Evolutionary conservation across 1,140 invertebrate genomes (phyloP), one percentile per base, ranked within the genome.

Genomic region (Drosophila pandora): DNA sequence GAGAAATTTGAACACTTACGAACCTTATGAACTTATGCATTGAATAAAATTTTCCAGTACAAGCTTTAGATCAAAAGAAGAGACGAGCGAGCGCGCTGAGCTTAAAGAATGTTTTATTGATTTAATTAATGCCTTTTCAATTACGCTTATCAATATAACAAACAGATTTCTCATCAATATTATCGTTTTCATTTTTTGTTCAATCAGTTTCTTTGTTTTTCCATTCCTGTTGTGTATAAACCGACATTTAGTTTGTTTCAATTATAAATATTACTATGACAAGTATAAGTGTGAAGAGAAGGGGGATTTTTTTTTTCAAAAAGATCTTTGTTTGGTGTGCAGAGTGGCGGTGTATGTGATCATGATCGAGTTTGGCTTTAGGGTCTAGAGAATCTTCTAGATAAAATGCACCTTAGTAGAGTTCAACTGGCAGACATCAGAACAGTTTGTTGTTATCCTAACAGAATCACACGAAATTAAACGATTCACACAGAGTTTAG

Each of bases 121-220:
- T 90, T 88, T 87, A 74, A 77, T 88, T 83, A 90, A 88, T 90
- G 85, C 80, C 75, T 68, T 84, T 87, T 83, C 55, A 83, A 71
- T 84, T 88, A 89, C 60, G 72, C 83, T 89, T 89, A 89, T 84
- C 68, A 83, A 77, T 89, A 83, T 89, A 88, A 89, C 84, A 88
- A 89, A 89, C 83, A 89, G 83, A 84, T 88, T 77, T 89, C 49
- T 89, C 83, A 79, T 72, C 76, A 85, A 85, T 83, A 85, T 79
- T 72, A 47, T 62, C 55, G 39, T 73, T 63, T 39, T 70, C 53
- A 55, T 54, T 60, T 34, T 41, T 71, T 70, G 47, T 67, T 63
- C 61, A 48, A 43, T 64, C 60, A 53, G 62, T 65, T 65, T 65
- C 32, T 6, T 28, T 61, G 45, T 45, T 21, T 28, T 59, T 52